Conservation (phyloP, 2,888 invertebrate species). For the Philopedon plagiatum region DNA sequence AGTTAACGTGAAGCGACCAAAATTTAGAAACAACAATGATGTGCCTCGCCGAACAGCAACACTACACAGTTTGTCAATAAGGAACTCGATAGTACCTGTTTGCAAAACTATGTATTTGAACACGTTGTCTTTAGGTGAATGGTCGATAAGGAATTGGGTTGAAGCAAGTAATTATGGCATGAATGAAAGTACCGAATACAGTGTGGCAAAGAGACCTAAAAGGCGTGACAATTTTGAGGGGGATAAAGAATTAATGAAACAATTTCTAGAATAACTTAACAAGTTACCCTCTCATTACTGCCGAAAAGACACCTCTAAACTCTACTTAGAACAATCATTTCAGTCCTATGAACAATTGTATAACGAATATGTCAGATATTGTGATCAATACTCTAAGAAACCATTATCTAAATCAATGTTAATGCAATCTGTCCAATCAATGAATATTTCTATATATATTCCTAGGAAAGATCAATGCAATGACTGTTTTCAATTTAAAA, state of each 20-base stretch:
- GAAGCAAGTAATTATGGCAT: slow-evolving; percentile 22
- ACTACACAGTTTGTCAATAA: neutral
- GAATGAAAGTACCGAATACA: neutral
- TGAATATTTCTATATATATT: no score
- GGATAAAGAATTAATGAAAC: neutral
- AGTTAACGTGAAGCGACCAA: neutral
- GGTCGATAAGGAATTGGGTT: slow-evolving; percentile 26
- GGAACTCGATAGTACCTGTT: neutral
- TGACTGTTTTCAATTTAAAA: slow-evolving; percentile 12
- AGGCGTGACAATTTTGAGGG: neutral
- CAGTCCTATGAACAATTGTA: slow-evolving; percentile 27
- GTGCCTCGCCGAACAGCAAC: neutral
- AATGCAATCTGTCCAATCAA: no score
- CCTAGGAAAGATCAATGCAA: slow-evolving; percentile 26
- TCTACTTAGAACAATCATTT: slow-evolving; percentile 28
- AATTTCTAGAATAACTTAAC: slow-evolving; percentile 9
- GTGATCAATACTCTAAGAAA: no score
- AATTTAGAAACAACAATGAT: no score
- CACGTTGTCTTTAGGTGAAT: slow-evolving; percentile 20
- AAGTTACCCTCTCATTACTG: slow-evolving; percentile 20
- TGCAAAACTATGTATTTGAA: slow-evolving; percentile 15
- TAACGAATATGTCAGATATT: neutral
- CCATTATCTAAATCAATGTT: no score
- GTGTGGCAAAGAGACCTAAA: neutral
- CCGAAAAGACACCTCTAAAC: slow-evolving; percentile 1